These are phyloP conservation scores for Malacosoma neustria DNA, from an alignment of 2,888 invertebrate genomes.

Conservation along the genomic window DNA sequence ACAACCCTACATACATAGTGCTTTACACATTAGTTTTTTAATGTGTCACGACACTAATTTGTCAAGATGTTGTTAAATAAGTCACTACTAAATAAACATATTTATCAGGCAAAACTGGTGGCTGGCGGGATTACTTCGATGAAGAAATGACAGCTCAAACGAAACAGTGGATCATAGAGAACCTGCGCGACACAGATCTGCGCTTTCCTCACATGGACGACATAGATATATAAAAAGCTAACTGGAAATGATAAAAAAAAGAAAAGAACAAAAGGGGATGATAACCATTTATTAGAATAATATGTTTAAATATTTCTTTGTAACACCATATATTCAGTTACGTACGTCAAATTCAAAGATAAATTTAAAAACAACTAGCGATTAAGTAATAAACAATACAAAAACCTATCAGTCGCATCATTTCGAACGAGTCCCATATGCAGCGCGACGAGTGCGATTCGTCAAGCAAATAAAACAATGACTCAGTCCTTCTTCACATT, in stretches of 20 bases:
- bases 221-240: background rate
- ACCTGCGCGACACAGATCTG: conserved; percentile 76
- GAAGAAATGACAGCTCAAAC: conserved; percentile 78
- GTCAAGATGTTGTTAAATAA: no score
- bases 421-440: conserved; percentile 31
- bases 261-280: conserved; percentile 42
- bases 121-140: conserved; percentile 83
- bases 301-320: conserved; percentile 70
- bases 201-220: conserved; percentile 58
- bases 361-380: conserved; percentile 44
- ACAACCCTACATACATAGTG: no score
- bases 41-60: no score
- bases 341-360: conserved; percentile 51
- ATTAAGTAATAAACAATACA: conserved; percentile 57
- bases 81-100: background rate
- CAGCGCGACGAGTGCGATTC: no score
- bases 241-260: conserved; percentile 17
- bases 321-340: conserved; percentile 70
- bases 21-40: no score
- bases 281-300: conserved; percentile 72
- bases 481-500: conserved; percentile 65
- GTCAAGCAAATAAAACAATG: conserved; percentile 63
- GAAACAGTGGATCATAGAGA: conserved; percentile 80
- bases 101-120: conserved; percentile 74
- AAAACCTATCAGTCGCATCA: conserved; percentile 33